phyloP scores from a whole-genome alignment of 92 coral and sea anemone species.

The Paragorgia papillata region DNA sequence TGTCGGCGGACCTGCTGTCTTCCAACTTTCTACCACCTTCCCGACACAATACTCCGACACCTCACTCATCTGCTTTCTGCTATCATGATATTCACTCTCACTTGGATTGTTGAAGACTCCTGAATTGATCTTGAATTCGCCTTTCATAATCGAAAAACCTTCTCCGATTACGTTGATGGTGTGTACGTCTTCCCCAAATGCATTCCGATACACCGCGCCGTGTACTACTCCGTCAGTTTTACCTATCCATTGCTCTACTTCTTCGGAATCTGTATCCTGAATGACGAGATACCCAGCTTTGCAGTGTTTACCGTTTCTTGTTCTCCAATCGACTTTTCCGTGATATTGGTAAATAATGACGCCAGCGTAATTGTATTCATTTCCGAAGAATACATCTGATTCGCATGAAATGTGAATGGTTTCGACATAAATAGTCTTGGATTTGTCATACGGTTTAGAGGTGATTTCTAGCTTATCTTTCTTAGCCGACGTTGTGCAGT shows the following conservation, averaged over 20 bases:
- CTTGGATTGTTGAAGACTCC: conserved; percentile 35
- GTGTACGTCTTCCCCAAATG: conserved; percentile 36
- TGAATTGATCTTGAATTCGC: conserved; percentile 11
- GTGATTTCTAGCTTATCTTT: not conserved
- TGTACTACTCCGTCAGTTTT: conserved; percentile 53
- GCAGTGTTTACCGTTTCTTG: conserved; percentile 56
- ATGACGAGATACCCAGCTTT: conserved; percentile 55
- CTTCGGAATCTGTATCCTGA: conserved; percentile 29
- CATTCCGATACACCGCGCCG: conserved; percentile 44
- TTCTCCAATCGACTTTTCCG: conserved; percentile 47
- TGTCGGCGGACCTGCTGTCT: not conserved
- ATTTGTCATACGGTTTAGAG: not conserved
- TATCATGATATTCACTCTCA: conserved; percentile 11
- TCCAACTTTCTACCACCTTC: conserved; percentile 24
- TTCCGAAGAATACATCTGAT: conserved; percentile 33
- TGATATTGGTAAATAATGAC: conserved; percentile 46
- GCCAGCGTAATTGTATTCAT: conserved; percentile 40
- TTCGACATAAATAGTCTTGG: conserved; percentile 11
- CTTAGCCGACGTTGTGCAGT: not conserved
- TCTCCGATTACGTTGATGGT: conserved; percentile 33
- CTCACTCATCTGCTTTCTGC: conserved; percentile 10
- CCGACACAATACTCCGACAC: conserved; percentile 18
- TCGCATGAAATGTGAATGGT: conserved; percentile 54
- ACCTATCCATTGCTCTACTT: conserved; percentile 6
- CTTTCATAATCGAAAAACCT: conserved; percentile 29